Evolutionary conservation across 1,140 invertebrate species (phyloP), one percentile per base, ranked within the genome.

Genomic region (Drosophila oshimai): DNA sequence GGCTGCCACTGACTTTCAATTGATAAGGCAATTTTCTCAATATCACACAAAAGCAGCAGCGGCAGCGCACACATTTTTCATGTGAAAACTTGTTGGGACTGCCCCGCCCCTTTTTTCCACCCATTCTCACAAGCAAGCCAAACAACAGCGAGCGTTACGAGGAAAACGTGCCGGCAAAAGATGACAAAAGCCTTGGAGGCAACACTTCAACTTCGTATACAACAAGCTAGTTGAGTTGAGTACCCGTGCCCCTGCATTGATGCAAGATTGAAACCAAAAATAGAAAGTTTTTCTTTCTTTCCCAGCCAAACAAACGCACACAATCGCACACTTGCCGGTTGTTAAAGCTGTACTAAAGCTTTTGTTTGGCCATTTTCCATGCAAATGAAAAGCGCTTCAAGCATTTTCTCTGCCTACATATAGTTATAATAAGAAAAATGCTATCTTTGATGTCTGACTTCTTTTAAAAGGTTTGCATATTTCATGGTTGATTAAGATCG

Each of bases 241-340:
- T 36, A 28, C 50, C 17, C 29, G 18, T 39, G 28, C 45, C 36
- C 49, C 61, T 68, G 61, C 61, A 60, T 58, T 44, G 58, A 62
- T 33, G 37, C 37, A 31, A 41, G 60, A 60, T 47, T 36, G 9
- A 45, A 51, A 61, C 41, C 45, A 71, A 44, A 71, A 79, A 79
- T 79, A 74, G 79, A 83, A 83, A 83, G 79, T 83, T 83, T 81
- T 74, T 74, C 70, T 84, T 72, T 69, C 33, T 70, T 78, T 78
- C 39, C 55, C 49, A 77, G 29, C 45, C 46, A 71, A 51, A 69
- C 46, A 71, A 51, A 69, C 74, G 37, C 58, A 58, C 46, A 37
- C 55, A 6, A 15, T 31, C 12, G 31, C 22, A 28, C 60, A 53
- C 44, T 71, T 60, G 53, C 45, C 65, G 51, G 44, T 71, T 54